phyloP scores from a whole-genome alignment of 1,140 invertebrate genomes.

The Drosophila nikananu region DNA sequence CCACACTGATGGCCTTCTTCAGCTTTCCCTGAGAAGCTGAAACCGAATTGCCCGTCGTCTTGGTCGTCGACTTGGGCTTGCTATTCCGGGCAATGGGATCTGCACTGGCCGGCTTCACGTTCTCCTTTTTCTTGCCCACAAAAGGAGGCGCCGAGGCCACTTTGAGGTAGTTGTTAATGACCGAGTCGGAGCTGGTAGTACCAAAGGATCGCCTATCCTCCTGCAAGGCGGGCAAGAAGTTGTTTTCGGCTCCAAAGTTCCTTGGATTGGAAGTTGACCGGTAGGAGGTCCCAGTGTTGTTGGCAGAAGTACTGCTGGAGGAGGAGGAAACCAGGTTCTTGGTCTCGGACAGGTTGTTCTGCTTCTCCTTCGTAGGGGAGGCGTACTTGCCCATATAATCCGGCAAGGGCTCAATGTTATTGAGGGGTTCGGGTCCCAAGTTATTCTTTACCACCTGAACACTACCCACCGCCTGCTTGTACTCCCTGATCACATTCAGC shows the following conservation, averaged over 20 bases:
- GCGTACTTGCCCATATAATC: conserved; percentile 73
- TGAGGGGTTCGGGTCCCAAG: conserved; percentile 32
- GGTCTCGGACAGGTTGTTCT: conserved; percentile 78
- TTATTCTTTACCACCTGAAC: conserved; percentile 39
- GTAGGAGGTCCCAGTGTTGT: conserved; percentile 7
- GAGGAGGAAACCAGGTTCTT: conserved; percentile 46
- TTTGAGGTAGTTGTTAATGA: conserved; percentile 82
- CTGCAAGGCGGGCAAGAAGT: conserved; percentile 58
- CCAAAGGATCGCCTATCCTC: conserved; percentile 42
- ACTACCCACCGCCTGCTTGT: conserved; percentile 67
- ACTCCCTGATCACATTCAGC: conserved; percentile 75
- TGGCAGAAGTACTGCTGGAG: background rate
- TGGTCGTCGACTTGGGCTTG: conserved; percentile 22
- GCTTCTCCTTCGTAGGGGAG: conserved; percentile 58
- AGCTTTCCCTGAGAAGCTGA: conserved; percentile 38
- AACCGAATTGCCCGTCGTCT: conserved; percentile 7
- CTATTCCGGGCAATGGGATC: conserved; percentile 25
- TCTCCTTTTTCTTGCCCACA: conserved; percentile 79
- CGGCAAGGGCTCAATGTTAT: conserved; percentile 68
- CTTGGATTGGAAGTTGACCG: conserved; percentile 24
- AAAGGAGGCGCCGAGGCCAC: conserved; percentile 54
- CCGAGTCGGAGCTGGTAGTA: conserved; percentile 53
- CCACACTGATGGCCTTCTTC: conserved; percentile 72
- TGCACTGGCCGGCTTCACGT: conserved; percentile 65
- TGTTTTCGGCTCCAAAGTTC: conserved; percentile 69